These are phyloP conservation scores for Lytechinus variegatus DNA, from an alignment of 35 echinoderm and acorn worm genomes.

Conservation along the genomic window DNA sequence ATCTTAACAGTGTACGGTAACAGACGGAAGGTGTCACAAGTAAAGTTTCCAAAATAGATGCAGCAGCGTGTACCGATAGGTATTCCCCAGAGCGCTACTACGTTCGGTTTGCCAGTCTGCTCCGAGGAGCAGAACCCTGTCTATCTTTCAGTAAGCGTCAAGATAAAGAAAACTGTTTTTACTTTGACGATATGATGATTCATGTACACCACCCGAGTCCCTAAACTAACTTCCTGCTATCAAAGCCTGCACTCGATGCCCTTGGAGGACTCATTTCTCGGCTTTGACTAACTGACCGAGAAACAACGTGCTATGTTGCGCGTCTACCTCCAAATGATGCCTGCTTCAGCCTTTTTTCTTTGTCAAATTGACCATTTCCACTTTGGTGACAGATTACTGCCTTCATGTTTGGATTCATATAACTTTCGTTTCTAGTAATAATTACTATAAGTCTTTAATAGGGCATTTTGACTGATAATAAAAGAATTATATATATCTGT, in stretches of 20 bases:
- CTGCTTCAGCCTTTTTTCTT: background rate
- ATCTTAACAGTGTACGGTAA: background rate
- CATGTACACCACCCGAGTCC: background rate
- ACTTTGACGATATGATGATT: background rate
- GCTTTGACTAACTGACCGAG: background rate
- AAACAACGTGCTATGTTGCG: background rate
- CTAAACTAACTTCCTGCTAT: background rate
- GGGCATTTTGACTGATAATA: background rate
- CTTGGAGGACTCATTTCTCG: background rate
- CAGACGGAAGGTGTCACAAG: background rate
- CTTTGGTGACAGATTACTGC: background rate
- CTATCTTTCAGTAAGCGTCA: background rate
- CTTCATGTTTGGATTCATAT: background rate
- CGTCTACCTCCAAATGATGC: background rate
- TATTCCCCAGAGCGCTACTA: background rate
- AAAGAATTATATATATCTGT: too few species aligned
- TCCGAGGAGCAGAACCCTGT: background rate
- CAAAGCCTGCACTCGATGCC: background rate
- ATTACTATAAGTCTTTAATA: background rate
- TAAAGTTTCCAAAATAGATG: background rate
- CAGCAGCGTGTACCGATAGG: background rate
- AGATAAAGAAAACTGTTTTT: constrained; percentile 5
- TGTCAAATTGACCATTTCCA: background rate
- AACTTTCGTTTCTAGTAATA: background rate
- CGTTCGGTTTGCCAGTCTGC: background rate